Percentiles rank a stretch among this genome's conserved stretches.
Conservation (phyloP, 1,140 invertebrate genomes). For the Babylonia areolata region DNA sequence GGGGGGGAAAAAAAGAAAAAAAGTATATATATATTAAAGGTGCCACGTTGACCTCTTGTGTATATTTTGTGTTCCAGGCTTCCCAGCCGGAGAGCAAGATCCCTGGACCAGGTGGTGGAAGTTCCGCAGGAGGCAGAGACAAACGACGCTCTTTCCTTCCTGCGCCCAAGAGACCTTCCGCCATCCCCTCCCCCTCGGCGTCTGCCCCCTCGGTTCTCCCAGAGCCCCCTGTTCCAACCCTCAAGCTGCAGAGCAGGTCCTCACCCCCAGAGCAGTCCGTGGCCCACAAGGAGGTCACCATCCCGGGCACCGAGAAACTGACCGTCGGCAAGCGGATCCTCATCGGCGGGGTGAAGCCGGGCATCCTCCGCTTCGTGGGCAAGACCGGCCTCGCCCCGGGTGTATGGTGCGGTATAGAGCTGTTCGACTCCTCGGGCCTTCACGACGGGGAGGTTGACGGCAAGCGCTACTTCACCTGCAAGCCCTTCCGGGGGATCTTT, state of each 20-base stretch:
- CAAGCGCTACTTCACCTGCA: conserved; percentile 72
- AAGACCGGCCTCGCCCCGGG: conserved; percentile 69
- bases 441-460: conserved; percentile 74
- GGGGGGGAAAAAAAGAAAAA: no score
- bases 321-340: conserved; percentile 57
- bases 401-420: conserved; percentile 73
- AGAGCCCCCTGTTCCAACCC: background rate
- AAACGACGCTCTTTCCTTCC: conserved; percentile 62
- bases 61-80: conserved; percentile 50
- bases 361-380: conserved; percentile 65
- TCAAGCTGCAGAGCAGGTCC: background rate
- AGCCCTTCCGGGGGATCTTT: conserved; percentile 72
- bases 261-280: background rate
- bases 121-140: conserved; percentile 31
- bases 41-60: no score
- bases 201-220: conserved; percentile 14
- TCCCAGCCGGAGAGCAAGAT: conserved; percentile 51
- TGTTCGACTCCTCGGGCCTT: conserved; percentile 72
- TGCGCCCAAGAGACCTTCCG: conserved; percentile 40
- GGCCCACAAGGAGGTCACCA: background rate
- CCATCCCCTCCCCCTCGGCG: conserved; percentile 23
- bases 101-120: conserved; percentile 44
- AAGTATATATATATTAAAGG: no score
- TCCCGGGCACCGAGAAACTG: conserved; percentile 27
- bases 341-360: conserved; percentile 66